phyloP scores from a whole-genome alignment of 2,113 vertebrate genomes.

The Alexandromys fortis region DNA sequence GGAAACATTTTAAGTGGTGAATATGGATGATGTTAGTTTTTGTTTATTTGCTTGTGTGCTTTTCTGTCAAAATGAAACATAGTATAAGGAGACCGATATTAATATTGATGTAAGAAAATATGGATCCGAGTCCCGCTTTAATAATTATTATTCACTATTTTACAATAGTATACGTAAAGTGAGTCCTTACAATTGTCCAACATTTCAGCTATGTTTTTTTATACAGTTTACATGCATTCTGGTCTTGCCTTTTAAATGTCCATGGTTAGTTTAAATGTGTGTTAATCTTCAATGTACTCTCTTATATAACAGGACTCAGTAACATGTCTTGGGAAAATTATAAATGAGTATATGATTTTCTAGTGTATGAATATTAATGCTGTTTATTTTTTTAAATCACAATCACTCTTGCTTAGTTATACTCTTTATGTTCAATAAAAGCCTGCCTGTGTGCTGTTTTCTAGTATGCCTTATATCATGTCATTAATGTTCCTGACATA shows the following conservation, averaged over 20 bases:
- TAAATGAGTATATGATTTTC: background rate
- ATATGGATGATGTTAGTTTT: background rate
- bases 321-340: background rate
- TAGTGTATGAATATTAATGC: background rate
- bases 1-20: background rate
- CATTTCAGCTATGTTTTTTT: background rate
- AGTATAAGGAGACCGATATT: background rate
- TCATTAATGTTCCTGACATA: background rate
- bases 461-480: too few species aligned
- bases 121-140: background rate
- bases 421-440: background rate
- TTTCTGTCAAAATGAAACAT: background rate
- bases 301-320: background rate
- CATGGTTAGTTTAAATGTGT: background rate
- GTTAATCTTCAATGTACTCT: background rate
- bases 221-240: background rate
- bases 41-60: slow-evolving; percentile 10
- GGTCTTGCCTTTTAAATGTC: background rate
- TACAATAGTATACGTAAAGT: background rate
- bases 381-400: background rate
- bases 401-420: background rate
- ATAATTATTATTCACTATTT: background rate
- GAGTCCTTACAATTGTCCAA: background rate
- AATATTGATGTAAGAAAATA: slow-evolving; percentile 38
- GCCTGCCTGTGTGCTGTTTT: rapidly evolving